Base-by-base conservation (phyloP, 1,140 invertebrate genomes). In the Cotesia glomerata region DNA sequence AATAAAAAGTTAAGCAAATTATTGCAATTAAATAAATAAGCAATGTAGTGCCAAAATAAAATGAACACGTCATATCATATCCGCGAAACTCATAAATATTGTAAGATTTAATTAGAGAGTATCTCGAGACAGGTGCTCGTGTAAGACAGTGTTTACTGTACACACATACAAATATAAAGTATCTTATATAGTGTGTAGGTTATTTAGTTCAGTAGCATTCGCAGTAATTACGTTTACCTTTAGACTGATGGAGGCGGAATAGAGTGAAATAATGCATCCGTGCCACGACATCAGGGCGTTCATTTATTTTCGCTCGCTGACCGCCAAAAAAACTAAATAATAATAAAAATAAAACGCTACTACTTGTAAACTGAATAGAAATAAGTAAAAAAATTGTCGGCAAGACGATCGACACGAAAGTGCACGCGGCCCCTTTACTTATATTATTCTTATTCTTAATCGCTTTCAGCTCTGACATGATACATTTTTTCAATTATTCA, bases 201-300 rank as follows among this genome's bases (percentile, higher is more conserved):
- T 45, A 45, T 45, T 45, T 62, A 35, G 32, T 14, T 11, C 39
- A 32, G 35, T 67, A 39, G 8, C 59, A 64, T 36, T 62, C 35
- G 14, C n/a, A 8, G 64, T 72, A 72, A 72, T 72, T 72, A 67
- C 63, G 64, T 65, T 45, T 68, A 68, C 66, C 66, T 36, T 66
- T 51, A 18, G 52, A 58, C 63, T 64, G 39, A 49, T 18, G 45
- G 65, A 52, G 64, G 52, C 5, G 18, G 18, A 69, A 56, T 36
- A 52, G 59, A 72, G 54, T 35, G 39, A 59, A 66, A 67, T 67
- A 72, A 72, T 72, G 71, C 71, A 61, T 18, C 16, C 56, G 71
- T 67, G 71, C 71, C 71, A 72, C 71, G 71, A 72, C 71, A 72
- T 72, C 71, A 32, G 63, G 13, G 64, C 71, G 67, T 72, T 72